phyloP scores from a whole-genome alignment of 2,888 invertebrate species.

The Colletes collaris region DNA sequence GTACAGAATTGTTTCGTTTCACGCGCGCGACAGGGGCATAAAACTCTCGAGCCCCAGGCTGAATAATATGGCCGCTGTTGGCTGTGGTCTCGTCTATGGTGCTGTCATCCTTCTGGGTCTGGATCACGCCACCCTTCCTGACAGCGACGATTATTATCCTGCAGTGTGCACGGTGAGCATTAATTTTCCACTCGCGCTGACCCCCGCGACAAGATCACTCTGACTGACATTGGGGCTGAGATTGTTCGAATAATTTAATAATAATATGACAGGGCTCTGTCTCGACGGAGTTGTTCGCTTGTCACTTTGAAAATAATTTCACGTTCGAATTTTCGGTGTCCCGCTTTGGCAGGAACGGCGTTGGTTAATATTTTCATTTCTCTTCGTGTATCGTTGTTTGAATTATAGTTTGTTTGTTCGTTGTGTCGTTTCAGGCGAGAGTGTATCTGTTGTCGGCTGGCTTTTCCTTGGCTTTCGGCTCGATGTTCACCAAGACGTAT shows the following conservation, averaged over 20 bases:
- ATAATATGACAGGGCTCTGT: too few relatives aligned
- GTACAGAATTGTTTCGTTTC: constrained; percentile 26
- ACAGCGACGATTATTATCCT: constrained; percentile 88
- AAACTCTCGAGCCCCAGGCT: constrained; percentile 96
- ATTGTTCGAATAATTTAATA: too few relatives aligned
- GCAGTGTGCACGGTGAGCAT: constrained; percentile 93
- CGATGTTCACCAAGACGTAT: constrained; percentile 97
- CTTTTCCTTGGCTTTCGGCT: constrained; percentile 95
- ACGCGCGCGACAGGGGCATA: constrained; percentile 87
- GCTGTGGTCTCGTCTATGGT: constrained; percentile 95
- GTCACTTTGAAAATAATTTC: too few relatives aligned
- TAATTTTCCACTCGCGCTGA: constrained; percentile 3
- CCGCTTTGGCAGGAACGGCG: too few relatives aligned
- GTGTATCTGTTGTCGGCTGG: constrained; percentile 95
- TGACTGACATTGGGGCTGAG: too few relatives aligned
- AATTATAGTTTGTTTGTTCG: too few relatives aligned
- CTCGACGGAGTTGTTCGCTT: too few relatives aligned
- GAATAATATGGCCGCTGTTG: constrained; percentile 95
- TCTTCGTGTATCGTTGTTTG: too few relatives aligned
- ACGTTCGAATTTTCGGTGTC: too few relatives aligned
- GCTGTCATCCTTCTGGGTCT: constrained; percentile 94
- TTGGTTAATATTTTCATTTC: too few relatives aligned
- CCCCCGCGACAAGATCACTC: too few relatives aligned
- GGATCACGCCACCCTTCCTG: constrained; percentile 91
- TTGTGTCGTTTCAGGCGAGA: constrained; percentile 87